Conservation (phyloP, 2,113 vertebrate species). For the Chinchilla lanigera region DNA sequence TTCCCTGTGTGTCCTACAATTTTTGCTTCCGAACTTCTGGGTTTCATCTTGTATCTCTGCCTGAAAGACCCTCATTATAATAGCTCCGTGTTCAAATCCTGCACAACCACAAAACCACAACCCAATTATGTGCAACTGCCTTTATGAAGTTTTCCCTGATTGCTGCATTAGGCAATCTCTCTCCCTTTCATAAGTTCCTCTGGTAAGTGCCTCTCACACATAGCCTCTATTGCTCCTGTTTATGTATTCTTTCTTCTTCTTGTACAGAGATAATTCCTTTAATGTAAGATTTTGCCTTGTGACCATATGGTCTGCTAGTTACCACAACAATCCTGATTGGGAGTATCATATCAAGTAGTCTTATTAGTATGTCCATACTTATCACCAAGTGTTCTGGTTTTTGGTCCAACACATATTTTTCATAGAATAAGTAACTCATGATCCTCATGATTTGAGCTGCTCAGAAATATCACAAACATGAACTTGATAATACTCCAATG, state of each 20-base stretch:
- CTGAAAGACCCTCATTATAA: not conserved
- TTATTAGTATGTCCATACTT: not conserved
- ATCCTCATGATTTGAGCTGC: not conserved
- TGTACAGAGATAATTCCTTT: not conserved
- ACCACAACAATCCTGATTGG: not conserved
- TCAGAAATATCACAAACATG: not conserved
- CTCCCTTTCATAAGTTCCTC: not conserved
- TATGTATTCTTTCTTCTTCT: not conserved
- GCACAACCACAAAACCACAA: not conserved
- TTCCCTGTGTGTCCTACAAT: not conserved
- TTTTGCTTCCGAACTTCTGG: conserved; percentile 25
- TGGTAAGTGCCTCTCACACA: not conserved
- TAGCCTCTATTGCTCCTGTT: not conserved
- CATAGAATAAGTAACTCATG: not conserved
- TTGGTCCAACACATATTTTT: not conserved
- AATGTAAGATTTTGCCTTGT: not conserved
- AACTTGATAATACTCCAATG: not conserved
- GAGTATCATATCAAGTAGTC: not conserved
- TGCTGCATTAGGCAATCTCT: not conserved
- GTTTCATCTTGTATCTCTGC: not conserved
- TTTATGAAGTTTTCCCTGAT: not conserved
- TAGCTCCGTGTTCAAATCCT: not conserved
- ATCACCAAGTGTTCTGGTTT: not conserved
- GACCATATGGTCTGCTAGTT: not conserved
- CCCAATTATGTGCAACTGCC: not conserved